A percentile compares a stretch with the other conserved stretches of the same genome.
phyloP scores from a whole-genome alignment of 2,113 vertebrate genomes.

The Odontophorus gujanensis region DNA sequence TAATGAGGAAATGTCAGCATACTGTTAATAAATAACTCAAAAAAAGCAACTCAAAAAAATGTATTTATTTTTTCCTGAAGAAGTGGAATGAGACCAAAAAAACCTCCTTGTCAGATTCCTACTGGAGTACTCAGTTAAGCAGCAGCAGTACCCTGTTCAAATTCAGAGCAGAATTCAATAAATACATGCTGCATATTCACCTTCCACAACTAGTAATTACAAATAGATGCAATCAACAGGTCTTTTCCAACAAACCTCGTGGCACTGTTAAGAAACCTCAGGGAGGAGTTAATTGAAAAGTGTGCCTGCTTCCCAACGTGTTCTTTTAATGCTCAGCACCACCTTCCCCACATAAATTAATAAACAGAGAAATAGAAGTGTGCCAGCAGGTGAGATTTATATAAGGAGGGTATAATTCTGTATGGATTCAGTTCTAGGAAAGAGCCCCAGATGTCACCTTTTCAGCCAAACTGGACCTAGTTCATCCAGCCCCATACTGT shows the following conservation, averaged over 20 bases:
- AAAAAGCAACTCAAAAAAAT: neutral
- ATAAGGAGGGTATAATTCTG: neutral
- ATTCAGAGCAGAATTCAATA: conserved; percentile 59
- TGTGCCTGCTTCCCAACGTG: neutral
- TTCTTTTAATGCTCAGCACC: neutral
- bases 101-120: conserved; percentile 7
- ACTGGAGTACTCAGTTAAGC: neutral
- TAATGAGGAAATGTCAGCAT: neutral
- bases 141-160: conserved; percentile 14
- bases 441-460: neutral
- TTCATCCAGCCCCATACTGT: fast-evolving
- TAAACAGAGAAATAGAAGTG: neutral
- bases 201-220: conserved; percentile 47
- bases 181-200: conserved; percentile 24
- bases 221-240: conserved; percentile 52
- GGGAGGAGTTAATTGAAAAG: conserved; percentile 20
- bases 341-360: neutral
- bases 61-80: neutral
- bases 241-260: neutral
- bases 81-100: conserved; percentile 7
- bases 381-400: neutral
- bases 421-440: neutral
- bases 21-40: neutral
- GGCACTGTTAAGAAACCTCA: neutral
- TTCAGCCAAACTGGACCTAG: neutral